Evolutionary conservation across 92 coral and sea anemone genomes (phyloP), one percentile per base, ranked within the genome.

Genomic region (Porites divaricata): DNA sequence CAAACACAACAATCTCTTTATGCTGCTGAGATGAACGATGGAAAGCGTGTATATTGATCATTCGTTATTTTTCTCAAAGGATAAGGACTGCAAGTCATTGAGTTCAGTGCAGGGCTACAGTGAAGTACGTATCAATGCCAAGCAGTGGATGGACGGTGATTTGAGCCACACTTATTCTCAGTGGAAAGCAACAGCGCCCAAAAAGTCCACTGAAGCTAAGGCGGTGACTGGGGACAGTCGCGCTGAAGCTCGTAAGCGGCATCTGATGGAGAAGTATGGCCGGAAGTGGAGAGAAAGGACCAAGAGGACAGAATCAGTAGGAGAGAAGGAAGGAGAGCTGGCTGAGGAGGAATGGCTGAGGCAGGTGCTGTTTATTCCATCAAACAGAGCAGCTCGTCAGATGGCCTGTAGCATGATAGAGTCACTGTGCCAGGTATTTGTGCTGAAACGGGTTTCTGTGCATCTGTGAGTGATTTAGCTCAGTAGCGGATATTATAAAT

Each of bases 331-430:
- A 35, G 45, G 45, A 35, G 45, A 35, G n/a, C 67, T 89, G 26
- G 89, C 88, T 1, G 95, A 95, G 74, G 99, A 95, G 85, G 98
- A 91, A 72, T 96, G 99, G 99, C 80, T 96, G 58, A 90, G 97
- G 26, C 95, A 95, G 72, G 99, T 95, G 89, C 79, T 96, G 87
- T 96, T 96, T 67, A 92, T 98, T 14, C 98, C 99, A 49, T 95
- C 99, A 6, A 94, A 98, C 83, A 87, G 99, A 16, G 92, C 98
- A 13, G 95, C 98, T 45, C 82, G 99, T 51, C 98, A 96, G 88
- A 93, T 96, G 80, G 95, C 99, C 6, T 96, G 99, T 73, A 92
- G 97, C 10, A 94, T 96, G 80, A 98, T 96, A 68, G 98, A 94
- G 74, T 89, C 98, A 21, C 84, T 96, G 61, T 96, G 99, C 77